Evolutionary conservation across 2,113 vertebrate species (phyloP).

Genomic region (Leucopsar rothschildi): DNA sequence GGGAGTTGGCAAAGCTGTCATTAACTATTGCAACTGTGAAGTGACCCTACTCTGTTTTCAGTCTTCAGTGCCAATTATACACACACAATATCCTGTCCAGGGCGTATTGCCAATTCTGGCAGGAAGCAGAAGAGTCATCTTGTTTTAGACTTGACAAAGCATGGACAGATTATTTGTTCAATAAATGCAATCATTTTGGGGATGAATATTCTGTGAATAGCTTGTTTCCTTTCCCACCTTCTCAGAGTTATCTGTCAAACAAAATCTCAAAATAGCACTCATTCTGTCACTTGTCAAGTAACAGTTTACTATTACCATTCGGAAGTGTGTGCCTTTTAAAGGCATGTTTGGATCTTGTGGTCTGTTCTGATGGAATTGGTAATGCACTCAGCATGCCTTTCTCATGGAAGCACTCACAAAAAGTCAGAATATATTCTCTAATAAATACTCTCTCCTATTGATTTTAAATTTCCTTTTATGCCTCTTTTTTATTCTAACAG

Average conservation of each 20-base stretch:
- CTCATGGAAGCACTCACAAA: not conserved
- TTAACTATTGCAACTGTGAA: not conserved
- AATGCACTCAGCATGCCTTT: not conserved
- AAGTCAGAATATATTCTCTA: not conserved
- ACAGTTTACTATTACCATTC: not conserved
- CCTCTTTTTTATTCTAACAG: not conserved
- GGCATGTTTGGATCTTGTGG: not conserved
- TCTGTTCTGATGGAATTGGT: not conserved
- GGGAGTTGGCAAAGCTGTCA: not conserved
- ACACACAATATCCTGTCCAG: not conserved
- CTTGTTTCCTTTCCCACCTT: conserved; percentile 22
- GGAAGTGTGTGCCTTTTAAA: not conserved
- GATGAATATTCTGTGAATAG: not conserved
- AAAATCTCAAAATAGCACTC: not conserved
- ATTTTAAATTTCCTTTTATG: not conserved
- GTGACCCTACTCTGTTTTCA: not conserved
- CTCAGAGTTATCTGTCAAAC: not conserved
- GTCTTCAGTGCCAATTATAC: not conserved
- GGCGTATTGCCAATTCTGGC: not conserved
- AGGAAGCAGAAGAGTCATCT: conserved; percentile 4
- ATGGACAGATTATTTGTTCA: conserved; percentile 1
- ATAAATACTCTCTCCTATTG: not conserved
- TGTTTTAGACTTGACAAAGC: conserved; percentile 9
- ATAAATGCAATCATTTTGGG: not conserved
- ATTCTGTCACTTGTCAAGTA: conserved; percentile 10